Conservation (phyloP, 2,888 invertebrate genomes). For the Tortricodes alternella region DNA sequence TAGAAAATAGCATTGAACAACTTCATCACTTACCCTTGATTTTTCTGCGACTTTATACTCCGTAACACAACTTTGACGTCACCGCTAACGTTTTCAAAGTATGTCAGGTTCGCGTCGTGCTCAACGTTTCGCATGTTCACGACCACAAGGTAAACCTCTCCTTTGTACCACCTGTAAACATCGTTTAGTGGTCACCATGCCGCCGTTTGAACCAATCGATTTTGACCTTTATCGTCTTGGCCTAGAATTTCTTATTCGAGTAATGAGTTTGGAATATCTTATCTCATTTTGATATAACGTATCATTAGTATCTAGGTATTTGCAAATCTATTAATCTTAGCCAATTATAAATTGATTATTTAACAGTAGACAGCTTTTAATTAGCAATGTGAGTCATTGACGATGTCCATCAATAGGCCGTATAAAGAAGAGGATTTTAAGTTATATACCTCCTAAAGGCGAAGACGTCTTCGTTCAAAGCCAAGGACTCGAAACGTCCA, state of each 20-base stretch:
- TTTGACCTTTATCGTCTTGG: constrained; percentile 25
- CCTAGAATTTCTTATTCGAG: constrained; percentile 21
- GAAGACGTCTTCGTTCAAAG: constrained; percentile 80
- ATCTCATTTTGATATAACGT: constrained; percentile 1
- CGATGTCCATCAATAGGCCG: too few relatives aligned
- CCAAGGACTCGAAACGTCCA: constrained; percentile 79
- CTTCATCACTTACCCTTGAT: constrained; percentile 49
- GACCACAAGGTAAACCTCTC: constrained; percentile 66
- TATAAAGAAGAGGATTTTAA: too few relatives aligned
- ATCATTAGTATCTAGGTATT: constrained; percentile 2
- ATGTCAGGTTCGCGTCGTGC: constrained; percentile 57
- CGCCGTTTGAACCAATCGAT: constrained; percentile 18
- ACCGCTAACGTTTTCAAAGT: constrained; percentile 66
- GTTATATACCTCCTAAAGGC: constrained; percentile 75
- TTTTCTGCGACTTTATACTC: constrained; percentile 61
- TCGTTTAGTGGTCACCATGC: constrained; percentile 22
- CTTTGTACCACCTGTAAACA: constrained; percentile 61
- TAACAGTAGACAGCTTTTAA: too few relatives aligned
- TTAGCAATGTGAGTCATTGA: too few relatives aligned
- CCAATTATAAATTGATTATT: constrained; percentile 22
- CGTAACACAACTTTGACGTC: constrained; percentile 74
- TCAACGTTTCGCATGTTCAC: constrained; percentile 74
- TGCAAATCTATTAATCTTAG: constrained; percentile 17
- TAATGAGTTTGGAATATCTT: constrained; percentile 1
- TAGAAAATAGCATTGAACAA: too few relatives aligned